Conservation (phyloP, 2,797 vertebrate genomes). For the Tauraco hartlaubi region DNA sequence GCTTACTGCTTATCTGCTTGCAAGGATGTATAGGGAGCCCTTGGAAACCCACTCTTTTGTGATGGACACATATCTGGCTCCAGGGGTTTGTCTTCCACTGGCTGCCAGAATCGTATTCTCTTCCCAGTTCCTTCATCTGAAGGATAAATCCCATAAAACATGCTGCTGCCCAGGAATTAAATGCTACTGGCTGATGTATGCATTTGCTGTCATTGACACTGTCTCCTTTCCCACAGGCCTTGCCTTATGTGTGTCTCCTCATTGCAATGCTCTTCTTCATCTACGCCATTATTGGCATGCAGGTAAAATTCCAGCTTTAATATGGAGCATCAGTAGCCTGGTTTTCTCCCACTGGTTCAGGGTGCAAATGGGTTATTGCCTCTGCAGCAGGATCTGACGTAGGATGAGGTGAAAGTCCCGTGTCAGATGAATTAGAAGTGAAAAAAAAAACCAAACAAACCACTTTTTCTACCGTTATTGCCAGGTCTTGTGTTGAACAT, state of each 20-base stretch:
- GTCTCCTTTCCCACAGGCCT: slow-evolving; percentile 81
- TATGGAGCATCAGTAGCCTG: neutral
- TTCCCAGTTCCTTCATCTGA: neutral
- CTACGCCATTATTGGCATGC: slow-evolving; percentile 99
- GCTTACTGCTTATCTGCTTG: neutral
- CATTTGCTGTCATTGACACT: neutral
- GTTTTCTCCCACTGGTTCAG: neutral
- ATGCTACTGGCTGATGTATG: rapidly evolving
- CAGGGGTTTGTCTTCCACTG: neutral
- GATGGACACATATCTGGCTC: neutral
- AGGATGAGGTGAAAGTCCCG: neutral
- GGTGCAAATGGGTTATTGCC: neutral
- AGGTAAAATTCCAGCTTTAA: slow-evolving; percentile 81
- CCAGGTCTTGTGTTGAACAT: neutral
- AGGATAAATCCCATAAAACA: neutral
- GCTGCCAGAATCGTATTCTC: neutral
- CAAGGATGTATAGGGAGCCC: neutral
- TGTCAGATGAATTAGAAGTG: neutral
- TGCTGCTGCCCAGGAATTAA: neutral
- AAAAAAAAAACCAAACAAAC: neutral
- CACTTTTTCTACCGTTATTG: neutral
- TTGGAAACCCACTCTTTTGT: neutral
- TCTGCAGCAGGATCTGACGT: neutral
- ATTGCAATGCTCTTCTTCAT: slow-evolving; percentile 99
- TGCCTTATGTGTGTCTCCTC: slow-evolving; percentile 97